Base-by-base conservation (phyloP, 2,797 vertebrate genomes). In the Notoglanidium macrostoma region DNA sequence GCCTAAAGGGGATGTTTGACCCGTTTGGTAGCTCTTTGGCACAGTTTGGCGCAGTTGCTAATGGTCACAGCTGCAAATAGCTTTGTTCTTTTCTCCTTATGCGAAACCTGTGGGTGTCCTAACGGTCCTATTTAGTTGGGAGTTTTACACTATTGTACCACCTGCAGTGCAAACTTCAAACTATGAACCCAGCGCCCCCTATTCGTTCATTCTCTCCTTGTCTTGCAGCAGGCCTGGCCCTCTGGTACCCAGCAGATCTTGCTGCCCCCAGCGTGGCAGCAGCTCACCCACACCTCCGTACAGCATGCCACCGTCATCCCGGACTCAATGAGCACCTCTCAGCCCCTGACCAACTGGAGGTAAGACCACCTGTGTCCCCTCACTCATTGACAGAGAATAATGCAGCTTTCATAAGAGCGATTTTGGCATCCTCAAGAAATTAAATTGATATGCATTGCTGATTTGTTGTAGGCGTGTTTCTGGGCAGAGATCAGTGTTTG, bases 241-340 rank as follows among this genome's bases (percentile, higher is more conserved):
- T 97, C 97, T 17, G 98, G 97, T 89, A 97, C 98, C 86, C 98
- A 99, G 93, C 98, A 99, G 95, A 99, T 99, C 93, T 95, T 99
- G 65, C 96, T 99, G 78, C 98, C 98, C 89, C 97, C 98, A 0
- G 97, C 98, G 6, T 99, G 98, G 98, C 98, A 99, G 95, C 98
- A 99, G 94, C 96, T 99, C 93, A 98, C 98, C 0, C 98, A 99
- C 94, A 97, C 98, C 35, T 99, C 98, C 29, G 98, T 99, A 91
- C 98, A 99, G 93, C 98, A 99, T 0, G 96, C 98, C 0, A 93
- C 98, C 0, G 97, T 99, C 94, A 98, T 99, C 93, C 98, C 98
- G 0, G 98, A 99, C 91, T 95, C 97, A 92, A 99, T 99, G 97
- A 96, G 97, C 9, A 94, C 96, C 92, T 95, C 97, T 7, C 98